Evolutionary conservation across 2,113 vertebrate species (phyloP).

Genomic region (Pluvianellus socialis): DNA sequence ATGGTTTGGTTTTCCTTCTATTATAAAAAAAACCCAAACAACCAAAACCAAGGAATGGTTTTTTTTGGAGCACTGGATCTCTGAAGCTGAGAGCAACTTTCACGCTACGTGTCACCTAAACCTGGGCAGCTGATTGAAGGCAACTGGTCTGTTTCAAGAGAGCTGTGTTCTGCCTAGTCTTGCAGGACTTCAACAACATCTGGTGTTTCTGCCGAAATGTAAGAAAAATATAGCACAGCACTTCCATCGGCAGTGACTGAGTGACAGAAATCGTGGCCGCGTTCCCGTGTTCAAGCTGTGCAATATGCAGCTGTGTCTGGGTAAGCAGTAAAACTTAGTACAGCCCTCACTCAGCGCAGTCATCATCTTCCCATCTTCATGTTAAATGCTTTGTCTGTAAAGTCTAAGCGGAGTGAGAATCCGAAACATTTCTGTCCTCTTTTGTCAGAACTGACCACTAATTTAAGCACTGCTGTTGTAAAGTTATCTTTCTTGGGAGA

Average conservation of each 20-base stretch:
- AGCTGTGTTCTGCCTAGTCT: neutral
- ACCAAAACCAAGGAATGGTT: neutral
- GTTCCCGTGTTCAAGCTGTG: neutral
- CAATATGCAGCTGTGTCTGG: neutral
- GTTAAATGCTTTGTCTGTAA: neutral
- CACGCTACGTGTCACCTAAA: neutral
- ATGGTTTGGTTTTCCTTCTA: neutral
- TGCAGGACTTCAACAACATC: neutral
- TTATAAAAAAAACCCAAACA: neutral
- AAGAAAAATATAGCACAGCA: neutral
- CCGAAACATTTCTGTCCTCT: neutral
- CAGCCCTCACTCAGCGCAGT: neutral
- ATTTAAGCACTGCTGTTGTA: neutral
- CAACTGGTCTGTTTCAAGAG: neutral
- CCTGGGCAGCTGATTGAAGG: neutral
- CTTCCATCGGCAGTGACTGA: neutral
- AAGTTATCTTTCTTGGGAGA: neutral
- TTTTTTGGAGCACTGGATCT: neutral
- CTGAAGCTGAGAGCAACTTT: neutral
- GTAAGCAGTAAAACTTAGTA: neutral
- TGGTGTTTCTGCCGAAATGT: conserved; percentile 30
- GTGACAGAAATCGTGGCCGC: neutral
- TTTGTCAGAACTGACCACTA: neutral
- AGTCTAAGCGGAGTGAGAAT: neutral
- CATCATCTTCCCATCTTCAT: neutral